These are phyloP conservation scores for Bhutanitis thaidina DNA, from an alignment of 2,888 invertebrate species.

Conservation along the genomic window DNA sequence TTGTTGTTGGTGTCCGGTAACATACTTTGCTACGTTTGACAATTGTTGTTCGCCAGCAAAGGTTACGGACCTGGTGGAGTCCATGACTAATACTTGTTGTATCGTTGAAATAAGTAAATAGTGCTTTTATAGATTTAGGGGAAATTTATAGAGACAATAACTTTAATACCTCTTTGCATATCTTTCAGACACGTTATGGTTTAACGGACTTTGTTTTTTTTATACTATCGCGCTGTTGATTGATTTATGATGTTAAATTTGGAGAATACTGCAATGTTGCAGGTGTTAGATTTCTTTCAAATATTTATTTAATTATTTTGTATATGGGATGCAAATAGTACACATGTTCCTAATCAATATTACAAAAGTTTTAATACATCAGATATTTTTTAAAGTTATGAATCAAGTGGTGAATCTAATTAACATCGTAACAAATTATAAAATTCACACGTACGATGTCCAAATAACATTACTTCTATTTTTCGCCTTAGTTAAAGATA, in stretches of 20 bases:
- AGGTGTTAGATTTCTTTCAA: too few relatives aligned
- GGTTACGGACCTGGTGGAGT: slow-evolving; percentile 11
- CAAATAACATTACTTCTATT: too few relatives aligned
- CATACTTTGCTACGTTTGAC: slow-evolving; percentile 9
- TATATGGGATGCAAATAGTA: too few relatives aligned
- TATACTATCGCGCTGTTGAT: background rate
- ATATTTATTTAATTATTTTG: too few relatives aligned
- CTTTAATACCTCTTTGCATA: slow-evolving; percentile 11
- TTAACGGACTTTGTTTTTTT: background rate
- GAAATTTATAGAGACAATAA: slow-evolving; percentile 14
- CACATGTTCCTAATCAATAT: too few relatives aligned
- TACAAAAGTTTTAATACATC: too few relatives aligned
- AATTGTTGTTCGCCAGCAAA: slow-evolving; percentile 7
- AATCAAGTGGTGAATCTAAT: too few relatives aligned
- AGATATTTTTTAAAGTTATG: too few relatives aligned
- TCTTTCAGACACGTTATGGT: slow-evolving; percentile 2
- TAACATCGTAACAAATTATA: too few relatives aligned
- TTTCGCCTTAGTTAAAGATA: too few relatives aligned
- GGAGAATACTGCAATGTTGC: background rate
- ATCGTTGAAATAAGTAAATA: background rate
- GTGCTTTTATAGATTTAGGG: background rate
- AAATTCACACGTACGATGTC: too few relatives aligned
- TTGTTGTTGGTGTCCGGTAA: slow-evolving; percentile 4
- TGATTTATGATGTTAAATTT: slow-evolving; percentile 6
- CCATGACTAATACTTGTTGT: background rate